Evolutionary conservation across 1,140 invertebrate genomes (phyloP).

Genomic region (Drosophila mauritiana): DNA sequence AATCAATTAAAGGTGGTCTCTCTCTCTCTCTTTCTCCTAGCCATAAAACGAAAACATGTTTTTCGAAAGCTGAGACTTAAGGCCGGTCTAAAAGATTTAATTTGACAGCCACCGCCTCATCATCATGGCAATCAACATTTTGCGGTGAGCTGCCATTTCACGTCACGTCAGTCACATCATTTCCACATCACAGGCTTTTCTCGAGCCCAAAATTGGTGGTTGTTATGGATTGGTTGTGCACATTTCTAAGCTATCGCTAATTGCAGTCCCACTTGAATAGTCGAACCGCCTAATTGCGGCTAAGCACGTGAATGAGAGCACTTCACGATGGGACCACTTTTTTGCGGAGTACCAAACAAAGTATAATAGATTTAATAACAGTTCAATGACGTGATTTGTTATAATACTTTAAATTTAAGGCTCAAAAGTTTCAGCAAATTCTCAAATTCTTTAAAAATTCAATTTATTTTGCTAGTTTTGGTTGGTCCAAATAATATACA

Average conservation of each 20-base stretch:
- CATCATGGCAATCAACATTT: constrained; percentile 44
- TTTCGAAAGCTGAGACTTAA: constrained; percentile 26
- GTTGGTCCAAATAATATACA: too few relatives aligned
- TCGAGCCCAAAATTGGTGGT: constrained; percentile 46
- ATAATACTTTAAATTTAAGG: too few relatives aligned
- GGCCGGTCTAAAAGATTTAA: constrained; percentile 33
- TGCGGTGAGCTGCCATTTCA: constrained; percentile 66
- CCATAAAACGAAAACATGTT: constrained; percentile 35
- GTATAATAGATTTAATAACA: background rate
- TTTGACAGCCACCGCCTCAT: constrained; percentile 20
- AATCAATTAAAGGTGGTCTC: constrained; percentile 42
- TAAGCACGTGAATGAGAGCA: constrained; percentile 5
- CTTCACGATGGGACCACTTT: background rate
- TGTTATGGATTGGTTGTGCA: constrained; percentile 15
- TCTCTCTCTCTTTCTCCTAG: background rate
- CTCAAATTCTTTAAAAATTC: too few relatives aligned
- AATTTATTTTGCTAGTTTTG: too few relatives aligned
- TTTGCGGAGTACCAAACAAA: background rate
- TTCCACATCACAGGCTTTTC: constrained; percentile 51
- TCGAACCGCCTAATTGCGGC: constrained; percentile 20
- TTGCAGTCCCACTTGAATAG: constrained; percentile 20
- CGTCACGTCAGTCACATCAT: constrained; percentile 71
- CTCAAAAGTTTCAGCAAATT: too few relatives aligned
- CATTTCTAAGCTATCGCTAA: constrained; percentile 18
- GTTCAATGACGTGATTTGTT: too few relatives aligned